Conservation (phyloP, 2,888 invertebrate species). For the Hirudinaria manillensis region DNA sequence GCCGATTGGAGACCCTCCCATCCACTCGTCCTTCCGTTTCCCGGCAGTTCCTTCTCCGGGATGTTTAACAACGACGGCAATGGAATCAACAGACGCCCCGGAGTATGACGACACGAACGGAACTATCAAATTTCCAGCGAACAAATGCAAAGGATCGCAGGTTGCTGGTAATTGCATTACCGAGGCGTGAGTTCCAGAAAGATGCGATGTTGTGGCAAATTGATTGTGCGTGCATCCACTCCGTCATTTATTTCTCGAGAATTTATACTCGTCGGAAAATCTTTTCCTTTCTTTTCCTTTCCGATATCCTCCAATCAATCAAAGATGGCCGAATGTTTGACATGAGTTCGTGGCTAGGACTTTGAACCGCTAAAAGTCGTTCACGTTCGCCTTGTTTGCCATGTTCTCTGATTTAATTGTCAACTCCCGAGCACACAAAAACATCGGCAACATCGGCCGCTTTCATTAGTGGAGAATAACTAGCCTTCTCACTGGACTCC, state of each 20-base stretch:
- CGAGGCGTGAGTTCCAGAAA: background rate
- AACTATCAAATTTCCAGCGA: slow-evolving; percentile 3
- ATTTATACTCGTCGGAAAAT: background rate
- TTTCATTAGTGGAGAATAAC: background rate
- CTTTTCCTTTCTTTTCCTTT: background rate
- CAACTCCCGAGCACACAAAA: background rate
- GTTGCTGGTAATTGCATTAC: slow-evolving; percentile 11
- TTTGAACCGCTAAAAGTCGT: slow-evolving; percentile 1
- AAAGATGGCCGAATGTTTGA: slow-evolving; percentile 7
- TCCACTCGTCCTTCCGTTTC: too few relatives aligned
- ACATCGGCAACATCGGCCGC: background rate
- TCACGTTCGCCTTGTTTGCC: slow-evolving; percentile 2
- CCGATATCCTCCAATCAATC: background rate
- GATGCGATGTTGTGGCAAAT: slow-evolving; percentile 16
- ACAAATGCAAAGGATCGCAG: slow-evolving; percentile 15
- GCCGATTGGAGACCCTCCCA: background rate
- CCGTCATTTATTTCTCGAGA: background rate
- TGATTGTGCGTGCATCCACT: background rate
- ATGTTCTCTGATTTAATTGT: slow-evolving; percentile 12
- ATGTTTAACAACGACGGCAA: too few relatives aligned
- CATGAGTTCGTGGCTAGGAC: background rate
- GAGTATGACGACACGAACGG: background rate
- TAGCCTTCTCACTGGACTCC: background rate
- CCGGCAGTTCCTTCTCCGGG: too few relatives aligned
- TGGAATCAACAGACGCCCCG: too few relatives aligned